phyloP scores from a whole-genome alignment of 2,888 invertebrate genomes.

The Myathropa florea region DNA sequence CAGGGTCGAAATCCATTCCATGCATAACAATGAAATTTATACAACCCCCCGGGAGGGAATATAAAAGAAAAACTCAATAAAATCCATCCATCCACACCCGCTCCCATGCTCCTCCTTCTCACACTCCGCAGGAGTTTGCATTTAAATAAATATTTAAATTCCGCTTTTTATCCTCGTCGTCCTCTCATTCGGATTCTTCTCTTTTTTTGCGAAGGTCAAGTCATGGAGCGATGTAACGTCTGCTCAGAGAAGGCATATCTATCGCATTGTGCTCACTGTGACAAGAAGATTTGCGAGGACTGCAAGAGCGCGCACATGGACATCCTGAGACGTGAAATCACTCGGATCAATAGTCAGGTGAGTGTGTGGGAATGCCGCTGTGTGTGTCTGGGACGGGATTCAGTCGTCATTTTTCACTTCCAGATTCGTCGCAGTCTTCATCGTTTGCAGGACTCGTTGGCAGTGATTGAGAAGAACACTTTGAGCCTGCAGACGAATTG shows the following conservation, averaged over 20 bases:
- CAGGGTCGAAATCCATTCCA: conserved; percentile 56
- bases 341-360: conserved; percentile 92
- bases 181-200: conserved; percentile 1
- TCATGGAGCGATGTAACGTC: conserved; percentile 96
- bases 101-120: background rate
- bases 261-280: conserved; percentile 95
- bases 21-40: conserved; percentile 68
- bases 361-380: conserved; percentile 19
- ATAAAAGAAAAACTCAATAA: conserved; percentile 34
- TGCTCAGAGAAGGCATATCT: conserved; percentile 96
- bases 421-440: conserved; percentile 91
- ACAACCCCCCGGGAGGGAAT: conserved; percentile 15
- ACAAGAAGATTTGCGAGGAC: conserved; percentile 97
- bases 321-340: conserved; percentile 94
- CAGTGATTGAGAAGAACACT: conserved; percentile 93
- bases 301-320: conserved; percentile 98
- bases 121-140: conserved; percentile 35
- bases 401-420: conserved; percentile 68
- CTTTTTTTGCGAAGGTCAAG: conserved; percentile 82
- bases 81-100: conserved; percentile 33
- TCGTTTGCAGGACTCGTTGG: conserved; percentile 91
- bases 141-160: conserved; percentile 64
- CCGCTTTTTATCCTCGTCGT: conserved; percentile 7
- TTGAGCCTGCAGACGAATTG: conserved; percentile 94
- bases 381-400: background rate